phyloP scores from a whole-genome alignment of 2,888 invertebrate species.

The Pseudococcus viburni region DNA sequence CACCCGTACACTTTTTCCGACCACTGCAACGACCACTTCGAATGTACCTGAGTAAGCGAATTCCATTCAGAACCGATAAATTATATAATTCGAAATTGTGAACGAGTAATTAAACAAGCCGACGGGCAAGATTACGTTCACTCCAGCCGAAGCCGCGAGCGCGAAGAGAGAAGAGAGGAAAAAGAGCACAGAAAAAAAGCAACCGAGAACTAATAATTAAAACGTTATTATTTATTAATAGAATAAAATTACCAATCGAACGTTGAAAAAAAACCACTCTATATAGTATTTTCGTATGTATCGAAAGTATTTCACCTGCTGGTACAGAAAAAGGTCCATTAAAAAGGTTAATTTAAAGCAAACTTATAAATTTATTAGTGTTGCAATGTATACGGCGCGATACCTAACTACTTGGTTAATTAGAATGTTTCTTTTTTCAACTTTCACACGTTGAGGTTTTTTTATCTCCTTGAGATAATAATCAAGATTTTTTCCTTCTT shows the following conservation, averaged over 20 bases:
- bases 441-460: slow-evolving; percentile 14
- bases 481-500: neutral
- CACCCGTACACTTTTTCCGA: neutral
- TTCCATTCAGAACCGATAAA: slow-evolving; percentile 53
- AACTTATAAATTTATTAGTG: slow-evolving; percentile 31
- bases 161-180: neutral
- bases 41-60: slow-evolving; percentile 3
- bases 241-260: slow-evolving; percentile 54
- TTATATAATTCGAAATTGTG: slow-evolving; percentile 60
- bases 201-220: slow-evolving; percentile 56
- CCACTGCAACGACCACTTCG: neutral
- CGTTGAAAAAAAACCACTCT: slow-evolving; percentile 5
- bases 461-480: neutral
- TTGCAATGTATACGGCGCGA: slow-evolving; percentile 8
- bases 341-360: slow-evolving; percentile 24
- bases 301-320: slow-evolving; percentile 58
- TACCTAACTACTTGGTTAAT: neutral
- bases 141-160: neutral
- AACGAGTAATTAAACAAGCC: slow-evolving; percentile 60
- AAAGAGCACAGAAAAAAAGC: neutral
- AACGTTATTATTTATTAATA: slow-evolving; percentile 62
- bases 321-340: slow-evolving; percentile 40
- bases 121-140: neutral
- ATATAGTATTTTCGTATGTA: slow-evolving; percentile 15
- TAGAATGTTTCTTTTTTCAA: slow-evolving; percentile 17